Percentiles rank a stretch among this genome's conserved stretches.
Conservation (phyloP, 2,113 vertebrate genomes). For the Alouatta palliata region DNA sequence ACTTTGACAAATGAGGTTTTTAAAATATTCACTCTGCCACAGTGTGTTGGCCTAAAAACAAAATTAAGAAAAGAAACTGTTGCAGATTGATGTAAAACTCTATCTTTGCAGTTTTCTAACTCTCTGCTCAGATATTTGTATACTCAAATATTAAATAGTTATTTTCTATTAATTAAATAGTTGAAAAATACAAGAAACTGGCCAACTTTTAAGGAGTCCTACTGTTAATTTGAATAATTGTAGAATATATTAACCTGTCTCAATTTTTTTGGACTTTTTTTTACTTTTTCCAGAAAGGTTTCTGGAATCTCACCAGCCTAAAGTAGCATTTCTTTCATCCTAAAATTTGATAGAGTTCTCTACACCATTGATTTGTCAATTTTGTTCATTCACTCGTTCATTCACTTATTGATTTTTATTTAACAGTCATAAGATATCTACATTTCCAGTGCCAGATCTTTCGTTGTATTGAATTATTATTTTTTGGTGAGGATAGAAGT, state of each 20-base stretch:
- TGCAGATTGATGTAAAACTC: background rate
- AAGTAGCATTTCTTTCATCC: background rate
- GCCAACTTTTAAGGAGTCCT: background rate
- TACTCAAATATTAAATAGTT: background rate
- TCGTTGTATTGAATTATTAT: background rate
- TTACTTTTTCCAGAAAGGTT: background rate
- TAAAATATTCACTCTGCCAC: constrained; percentile 47
- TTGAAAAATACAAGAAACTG: background rate
- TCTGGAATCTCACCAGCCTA: background rate
- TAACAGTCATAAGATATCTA: background rate
- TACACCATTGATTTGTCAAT: background rate
- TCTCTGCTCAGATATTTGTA: background rate
- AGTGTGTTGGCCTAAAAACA: constrained; percentile 4
- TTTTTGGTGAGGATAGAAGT: background rate
- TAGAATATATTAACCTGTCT: background rate
- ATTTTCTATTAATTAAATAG: background rate
- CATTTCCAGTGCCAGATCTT: background rate
- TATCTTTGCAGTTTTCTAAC: background rate
- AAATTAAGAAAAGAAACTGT: background rate
- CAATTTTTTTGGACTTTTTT: background rate
- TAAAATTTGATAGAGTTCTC: background rate
- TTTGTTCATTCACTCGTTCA: background rate
- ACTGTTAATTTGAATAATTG: background rate
- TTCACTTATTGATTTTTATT: background rate
- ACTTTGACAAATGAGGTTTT: constrained; percentile 54